Evolutionary conservation across 2,888 invertebrate genomes (phyloP).

Genomic region (Torymus tubicola): DNA sequence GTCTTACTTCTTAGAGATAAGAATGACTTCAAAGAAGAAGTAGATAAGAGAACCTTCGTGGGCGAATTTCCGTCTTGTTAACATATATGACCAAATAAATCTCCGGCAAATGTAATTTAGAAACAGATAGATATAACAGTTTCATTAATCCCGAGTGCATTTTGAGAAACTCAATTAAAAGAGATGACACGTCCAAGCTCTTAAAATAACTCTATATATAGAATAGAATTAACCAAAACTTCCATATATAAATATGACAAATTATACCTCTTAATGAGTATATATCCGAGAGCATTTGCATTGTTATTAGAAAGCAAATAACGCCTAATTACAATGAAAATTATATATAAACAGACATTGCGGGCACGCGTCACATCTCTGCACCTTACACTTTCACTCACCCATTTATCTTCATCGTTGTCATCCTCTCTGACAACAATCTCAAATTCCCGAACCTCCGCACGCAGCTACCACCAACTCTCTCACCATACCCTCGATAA

Average conservation of each 20-base stretch:
- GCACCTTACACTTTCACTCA: background rate
- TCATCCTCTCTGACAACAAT: background rate
- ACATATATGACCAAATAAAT: constrained; percentile 8
- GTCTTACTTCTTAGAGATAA: background rate
- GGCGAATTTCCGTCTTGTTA: constrained; percentile 9
- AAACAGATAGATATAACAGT: background rate
- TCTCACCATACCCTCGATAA: constrained; percentile 9
- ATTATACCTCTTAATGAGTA: no score
- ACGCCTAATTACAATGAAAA: no score
- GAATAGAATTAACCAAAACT: no score
- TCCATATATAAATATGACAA: no score
- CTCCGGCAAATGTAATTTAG: constrained; percentile 1
- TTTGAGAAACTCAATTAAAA: no score
- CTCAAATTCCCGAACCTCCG: constrained; percentile 1
- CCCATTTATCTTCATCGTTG: background rate
- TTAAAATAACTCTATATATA: no score
- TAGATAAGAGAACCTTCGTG: constrained; percentile 13
- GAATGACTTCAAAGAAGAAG: constrained; percentile 6
- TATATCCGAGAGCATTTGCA: no score
- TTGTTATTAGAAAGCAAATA: no score
- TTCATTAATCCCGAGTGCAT: no score
- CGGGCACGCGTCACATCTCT: no score
- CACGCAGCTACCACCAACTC: background rate
- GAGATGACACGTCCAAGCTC: no score
- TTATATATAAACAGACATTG: no score